A percentile compares a stretch with the other conserved stretches of the same genome.
Conservation (phyloP, 2,888 invertebrate genomes). For the Cataglyphis livida region DNA sequence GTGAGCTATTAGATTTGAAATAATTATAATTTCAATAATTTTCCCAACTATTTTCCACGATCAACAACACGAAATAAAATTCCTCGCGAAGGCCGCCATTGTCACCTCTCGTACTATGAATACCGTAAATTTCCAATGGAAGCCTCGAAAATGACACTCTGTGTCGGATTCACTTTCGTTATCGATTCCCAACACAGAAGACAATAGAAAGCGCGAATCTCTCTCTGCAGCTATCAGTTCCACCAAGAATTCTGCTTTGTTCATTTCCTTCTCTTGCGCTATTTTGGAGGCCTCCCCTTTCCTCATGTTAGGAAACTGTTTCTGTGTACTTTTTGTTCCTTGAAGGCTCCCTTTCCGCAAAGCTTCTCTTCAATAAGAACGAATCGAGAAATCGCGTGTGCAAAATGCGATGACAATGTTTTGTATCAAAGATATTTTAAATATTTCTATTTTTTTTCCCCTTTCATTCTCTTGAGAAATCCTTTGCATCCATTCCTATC, state of each 20-base stretch:
- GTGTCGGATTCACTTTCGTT: slow-evolving; percentile 18
- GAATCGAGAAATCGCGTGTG: background rate
- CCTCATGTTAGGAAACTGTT: slow-evolving; percentile 12
- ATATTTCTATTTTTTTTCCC: background rate
- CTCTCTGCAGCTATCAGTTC: slow-evolving; percentile 19
- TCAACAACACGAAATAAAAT: background rate
- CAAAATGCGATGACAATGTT: background rate
- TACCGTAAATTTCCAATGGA: slow-evolving; percentile 32
- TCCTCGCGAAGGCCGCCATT: background rate
- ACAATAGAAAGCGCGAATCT: slow-evolving; percentile 23
- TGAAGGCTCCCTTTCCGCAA: background rate
- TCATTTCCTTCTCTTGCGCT: background rate
- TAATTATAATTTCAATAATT: background rate
- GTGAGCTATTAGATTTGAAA: background rate
- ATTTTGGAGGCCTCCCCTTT: background rate
- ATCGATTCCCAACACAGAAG: slow-evolving; percentile 4
- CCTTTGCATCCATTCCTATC: background rate
- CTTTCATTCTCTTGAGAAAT: background rate
- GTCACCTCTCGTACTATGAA: background rate
- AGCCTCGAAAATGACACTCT: slow-evolving; percentile 27
- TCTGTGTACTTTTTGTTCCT: slow-evolving; percentile 3
- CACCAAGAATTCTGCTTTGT: slow-evolving; percentile 9
- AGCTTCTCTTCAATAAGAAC: background rate
- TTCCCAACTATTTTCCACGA: background rate
- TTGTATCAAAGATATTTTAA: background rate